phyloP scores from a whole-genome alignment of 2,797 vertebrate genomes.

The Epinephelus awoara region DNA sequence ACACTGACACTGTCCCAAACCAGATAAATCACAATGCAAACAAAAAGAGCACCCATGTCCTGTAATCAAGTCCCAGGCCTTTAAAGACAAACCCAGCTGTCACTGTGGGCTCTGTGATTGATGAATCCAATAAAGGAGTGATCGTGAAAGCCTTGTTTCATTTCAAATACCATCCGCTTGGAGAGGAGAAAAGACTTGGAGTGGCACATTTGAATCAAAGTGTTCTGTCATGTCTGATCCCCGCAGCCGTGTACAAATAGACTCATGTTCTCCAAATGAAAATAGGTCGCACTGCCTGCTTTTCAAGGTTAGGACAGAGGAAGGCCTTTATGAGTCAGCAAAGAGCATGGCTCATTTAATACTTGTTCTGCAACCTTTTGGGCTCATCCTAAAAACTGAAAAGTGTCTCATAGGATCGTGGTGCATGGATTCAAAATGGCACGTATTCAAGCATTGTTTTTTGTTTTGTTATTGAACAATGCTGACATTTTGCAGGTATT shows the following conservation, averaged over 20 bases:
- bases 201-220: constrained; percentile 62
- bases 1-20: constrained; percentile 13
- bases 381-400: constrained; percentile 17
- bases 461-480: no score
- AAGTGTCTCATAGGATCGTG: neutral
- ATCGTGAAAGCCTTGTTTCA: constrained; percentile 63
- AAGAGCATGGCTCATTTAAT: constrained; percentile 53
- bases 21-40: constrained; percentile 36
- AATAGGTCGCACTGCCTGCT: constrained; percentile 65
- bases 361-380: constrained; percentile 41
- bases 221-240: constrained; percentile 60
- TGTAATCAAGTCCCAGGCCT: constrained; percentile 44
- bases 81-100: constrained; percentile 53
- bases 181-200: constrained; percentile 32
- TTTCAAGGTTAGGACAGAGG: constrained; percentile 63
- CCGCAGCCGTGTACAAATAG: constrained; percentile 47
- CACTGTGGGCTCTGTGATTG: constrained; percentile 58
- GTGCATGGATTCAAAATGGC: constrained; percentile 8
- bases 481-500: neutral
- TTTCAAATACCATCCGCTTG: constrained; percentile 48
- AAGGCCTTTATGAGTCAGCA: constrained; percentile 64
- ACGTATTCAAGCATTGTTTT: neutral
- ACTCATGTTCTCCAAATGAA: constrained; percentile 40
- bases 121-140: constrained; percentile 72
- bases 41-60: constrained; percentile 25